These are phyloP conservation scores for Tinea semifulvella DNA, from an alignment of 2,888 invertebrate genomes.

Conservation along the genomic window DNA sequence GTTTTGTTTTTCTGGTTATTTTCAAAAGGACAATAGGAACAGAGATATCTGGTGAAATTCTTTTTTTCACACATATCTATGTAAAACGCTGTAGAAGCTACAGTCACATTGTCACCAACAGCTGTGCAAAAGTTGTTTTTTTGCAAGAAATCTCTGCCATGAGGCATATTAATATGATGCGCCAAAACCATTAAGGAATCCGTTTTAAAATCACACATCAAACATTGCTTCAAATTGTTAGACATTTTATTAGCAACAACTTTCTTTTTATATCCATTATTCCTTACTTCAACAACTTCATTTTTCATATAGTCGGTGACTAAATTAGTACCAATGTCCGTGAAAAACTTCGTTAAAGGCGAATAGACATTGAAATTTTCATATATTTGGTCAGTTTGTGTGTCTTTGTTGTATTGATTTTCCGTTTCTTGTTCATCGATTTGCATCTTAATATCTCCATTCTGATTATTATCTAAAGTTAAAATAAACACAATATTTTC, in stretches of 20 bases:
- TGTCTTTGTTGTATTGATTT: too few relatives aligned
- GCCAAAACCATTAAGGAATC: not conserved
- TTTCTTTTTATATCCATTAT: not conserved
- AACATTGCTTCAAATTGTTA: not conserved
- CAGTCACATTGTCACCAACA: not conserved
- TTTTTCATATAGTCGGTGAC: not conserved
- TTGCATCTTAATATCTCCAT: too few relatives aligned
- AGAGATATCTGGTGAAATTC: not conserved
- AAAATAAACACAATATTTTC: too few relatives aligned
- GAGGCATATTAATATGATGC: not conserved
- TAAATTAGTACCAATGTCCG: not conserved
- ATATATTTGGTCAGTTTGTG: too few relatives aligned
- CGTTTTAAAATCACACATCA: not conserved
- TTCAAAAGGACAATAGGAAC: not conserved
- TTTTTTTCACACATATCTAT: not conserved
- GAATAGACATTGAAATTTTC: too few relatives aligned
- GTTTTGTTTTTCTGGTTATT: not conserved
- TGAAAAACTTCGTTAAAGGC: not conserved
- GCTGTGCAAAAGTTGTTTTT: not conserved
- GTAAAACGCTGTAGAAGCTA: not conserved
- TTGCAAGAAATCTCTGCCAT: not conserved
- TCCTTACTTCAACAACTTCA: not conserved
- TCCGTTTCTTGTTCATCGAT: too few relatives aligned
- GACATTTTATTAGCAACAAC: not conserved
- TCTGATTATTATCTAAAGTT: too few relatives aligned